Conservation (phyloP, 2,888 invertebrate species). For the Cenopis cana region DNA sequence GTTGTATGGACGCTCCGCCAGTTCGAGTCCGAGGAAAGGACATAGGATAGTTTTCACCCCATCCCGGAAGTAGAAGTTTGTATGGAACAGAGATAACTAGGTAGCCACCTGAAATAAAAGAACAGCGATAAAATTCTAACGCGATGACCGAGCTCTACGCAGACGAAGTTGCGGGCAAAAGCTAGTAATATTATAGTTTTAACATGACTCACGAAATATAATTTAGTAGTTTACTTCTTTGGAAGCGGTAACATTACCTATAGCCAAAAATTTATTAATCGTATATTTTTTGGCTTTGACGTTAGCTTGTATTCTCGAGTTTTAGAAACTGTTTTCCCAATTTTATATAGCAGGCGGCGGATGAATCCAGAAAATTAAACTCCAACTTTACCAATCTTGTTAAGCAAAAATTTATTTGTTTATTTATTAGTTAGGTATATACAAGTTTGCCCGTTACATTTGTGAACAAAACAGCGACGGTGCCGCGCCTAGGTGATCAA, state of each 20-base stretch:
- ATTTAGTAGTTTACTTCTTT: conserved; percentile 24
- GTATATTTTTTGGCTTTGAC: conserved; percentile 6
- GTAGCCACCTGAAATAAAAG: no score
- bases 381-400: conserved; percentile 1
- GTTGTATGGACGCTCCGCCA: no score
- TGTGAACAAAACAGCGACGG: conserved; percentile 43
- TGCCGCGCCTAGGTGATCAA: conserved; percentile 51
- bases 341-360: conserved; percentile 5
- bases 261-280: no score
- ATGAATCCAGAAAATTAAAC: neutral
- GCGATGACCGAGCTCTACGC: no score
- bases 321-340: neutral
- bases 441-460: conserved; percentile 28
- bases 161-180: no score
- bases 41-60: no score
- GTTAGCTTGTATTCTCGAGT: conserved; percentile 4
- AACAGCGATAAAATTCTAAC: no score
- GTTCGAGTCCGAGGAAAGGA: no score
- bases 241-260: conserved; percentile 19
- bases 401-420: neutral
- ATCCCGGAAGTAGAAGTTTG: no score
- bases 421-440: conserved; percentile 2
- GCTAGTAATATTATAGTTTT: no score
- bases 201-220: no score
- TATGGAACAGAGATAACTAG: no score